These are phyloP conservation scores for Hippocampus abdominalis DNA, from an alignment of 2,113 vertebrate genomes.

Conservation along the genomic window DNA sequence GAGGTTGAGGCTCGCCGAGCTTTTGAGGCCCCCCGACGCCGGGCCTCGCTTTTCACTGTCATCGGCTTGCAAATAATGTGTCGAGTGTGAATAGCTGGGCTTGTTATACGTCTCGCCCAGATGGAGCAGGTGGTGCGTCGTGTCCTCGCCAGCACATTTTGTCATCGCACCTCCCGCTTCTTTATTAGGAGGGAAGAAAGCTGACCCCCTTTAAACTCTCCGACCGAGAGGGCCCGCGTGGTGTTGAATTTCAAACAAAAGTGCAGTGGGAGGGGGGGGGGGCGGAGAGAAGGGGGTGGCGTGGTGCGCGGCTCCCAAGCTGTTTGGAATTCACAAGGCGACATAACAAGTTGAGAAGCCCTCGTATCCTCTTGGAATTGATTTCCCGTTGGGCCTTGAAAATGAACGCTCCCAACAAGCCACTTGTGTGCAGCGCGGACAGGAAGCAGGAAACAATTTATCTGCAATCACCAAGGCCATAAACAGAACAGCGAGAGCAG, in stretches of 20 bases:
- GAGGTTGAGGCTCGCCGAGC: slow-evolving; percentile 2
- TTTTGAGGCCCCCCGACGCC: slow-evolving; percentile 7
- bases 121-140: slow-evolving; percentile 45
- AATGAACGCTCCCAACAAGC: slow-evolving; percentile 32
- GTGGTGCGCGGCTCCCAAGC: slow-evolving; percentile 7
- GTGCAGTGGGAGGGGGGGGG: background rate
- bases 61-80: slow-evolving; percentile 42
- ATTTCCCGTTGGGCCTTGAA: slow-evolving; percentile 40
- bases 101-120: background rate
- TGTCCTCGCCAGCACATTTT: slow-evolving; percentile 25
- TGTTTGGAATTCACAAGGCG: slow-evolving; percentile 53
- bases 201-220: slow-evolving; percentile 55
- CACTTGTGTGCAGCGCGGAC: slow-evolving; percentile 10
- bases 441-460: slow-evolving; percentile 20
- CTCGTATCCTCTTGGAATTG: slow-evolving; percentile 19
- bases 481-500: slow-evolving; percentile 37
- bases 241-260: slow-evolving; percentile 65
- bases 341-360: slow-evolving; percentile 25
- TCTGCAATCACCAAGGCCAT: slow-evolving; percentile 19
- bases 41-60: slow-evolving; percentile 28
- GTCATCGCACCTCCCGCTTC: slow-evolving; percentile 55
- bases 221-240: slow-evolving; percentile 41
- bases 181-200: slow-evolving; percentile 37
- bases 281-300: background rate
- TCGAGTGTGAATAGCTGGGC: slow-evolving; percentile 14